Evolutionary conservation across 2,113 vertebrate species (phyloP).

Genomic region (Halcyon malimbica): DNA sequence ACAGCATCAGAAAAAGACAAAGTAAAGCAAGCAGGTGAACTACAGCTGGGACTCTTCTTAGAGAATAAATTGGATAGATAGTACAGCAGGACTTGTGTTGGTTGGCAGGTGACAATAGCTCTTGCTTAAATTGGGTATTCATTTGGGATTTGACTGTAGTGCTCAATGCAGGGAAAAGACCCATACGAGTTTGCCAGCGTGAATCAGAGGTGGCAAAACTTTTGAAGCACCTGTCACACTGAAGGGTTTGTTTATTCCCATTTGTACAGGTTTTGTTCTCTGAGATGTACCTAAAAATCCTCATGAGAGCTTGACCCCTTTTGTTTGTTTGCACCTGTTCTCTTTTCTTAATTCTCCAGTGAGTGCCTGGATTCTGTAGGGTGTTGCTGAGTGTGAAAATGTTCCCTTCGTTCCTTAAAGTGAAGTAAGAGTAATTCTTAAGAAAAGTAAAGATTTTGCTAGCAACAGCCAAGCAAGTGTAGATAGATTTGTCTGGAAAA

Average conservation of each 20-base stretch:
- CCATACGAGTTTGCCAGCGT: accelerated
- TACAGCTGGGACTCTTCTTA: not conserved
- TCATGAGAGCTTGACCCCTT: not conserved
- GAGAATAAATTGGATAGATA: not conserved
- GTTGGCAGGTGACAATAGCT: conserved; percentile 11
- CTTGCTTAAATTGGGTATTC: not conserved
- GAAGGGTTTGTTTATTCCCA: not conserved
- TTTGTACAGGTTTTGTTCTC: not conserved
- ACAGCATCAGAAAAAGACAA: not conserved
- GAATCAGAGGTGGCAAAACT: not conserved
- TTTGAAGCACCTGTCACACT: not conserved
- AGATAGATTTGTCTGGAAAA: not conserved
- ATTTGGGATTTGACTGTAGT: not conserved
- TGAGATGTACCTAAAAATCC: not conserved
- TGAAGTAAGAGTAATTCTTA: not conserved
- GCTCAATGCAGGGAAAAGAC: not conserved
- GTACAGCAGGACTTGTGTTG: not conserved
- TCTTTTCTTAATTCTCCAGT: not conserved
- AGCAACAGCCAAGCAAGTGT: not conserved
- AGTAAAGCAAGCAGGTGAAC: not conserved
- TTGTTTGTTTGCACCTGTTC: not conserved
- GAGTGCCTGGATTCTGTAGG: not conserved
- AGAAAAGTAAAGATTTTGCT: not conserved
- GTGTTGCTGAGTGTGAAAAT: not conserved
- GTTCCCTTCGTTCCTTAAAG: not conserved